Evolutionary conservation across 2,888 invertebrate genomes (phyloP).

Genomic region (Nasonovia ribisnigri): DNA sequence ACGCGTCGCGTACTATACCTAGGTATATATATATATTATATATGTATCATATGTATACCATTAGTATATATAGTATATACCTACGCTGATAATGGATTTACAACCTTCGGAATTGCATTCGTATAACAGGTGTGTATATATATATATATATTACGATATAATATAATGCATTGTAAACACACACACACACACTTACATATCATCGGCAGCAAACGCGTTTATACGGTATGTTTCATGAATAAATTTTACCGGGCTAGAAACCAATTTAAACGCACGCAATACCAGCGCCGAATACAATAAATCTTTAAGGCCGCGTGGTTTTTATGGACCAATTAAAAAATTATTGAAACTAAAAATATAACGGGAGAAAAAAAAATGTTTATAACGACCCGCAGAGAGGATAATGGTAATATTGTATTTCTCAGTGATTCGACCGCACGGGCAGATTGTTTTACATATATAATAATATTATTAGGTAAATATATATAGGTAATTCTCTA

Average conservation of each 20-base stretch:
- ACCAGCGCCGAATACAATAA: conserved; percentile 33
- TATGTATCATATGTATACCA: neutral
- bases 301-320: conserved; percentile 40
- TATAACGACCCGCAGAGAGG: conserved; percentile 52
- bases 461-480: neutral
- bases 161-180: neutral
- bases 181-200: neutral
- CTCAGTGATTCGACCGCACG: neutral
- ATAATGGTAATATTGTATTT: conserved; percentile 45
- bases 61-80: neutral
- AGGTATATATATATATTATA: neutral
- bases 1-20: neutral
- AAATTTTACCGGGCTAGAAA: conserved; percentile 58
- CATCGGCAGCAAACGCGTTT: conserved; percentile 31
- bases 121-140: neutral
- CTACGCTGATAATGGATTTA: conserved; percentile 37
- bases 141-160: neutral
- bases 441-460: neutral
- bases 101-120: conserved; percentile 45
- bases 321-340: conserved; percentile 63
- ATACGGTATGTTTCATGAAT: conserved; percentile 42
- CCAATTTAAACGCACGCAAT: conserved; percentile 63
- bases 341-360: conserved; percentile 47
- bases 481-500: neutral
- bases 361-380: conserved; percentile 18